Percentiles rank a stretch among this genome's conserved stretches.
phyloP scores from a whole-genome alignment of 2,113 vertebrate genomes.

The Reinhardtius hippoglossoides region DNA sequence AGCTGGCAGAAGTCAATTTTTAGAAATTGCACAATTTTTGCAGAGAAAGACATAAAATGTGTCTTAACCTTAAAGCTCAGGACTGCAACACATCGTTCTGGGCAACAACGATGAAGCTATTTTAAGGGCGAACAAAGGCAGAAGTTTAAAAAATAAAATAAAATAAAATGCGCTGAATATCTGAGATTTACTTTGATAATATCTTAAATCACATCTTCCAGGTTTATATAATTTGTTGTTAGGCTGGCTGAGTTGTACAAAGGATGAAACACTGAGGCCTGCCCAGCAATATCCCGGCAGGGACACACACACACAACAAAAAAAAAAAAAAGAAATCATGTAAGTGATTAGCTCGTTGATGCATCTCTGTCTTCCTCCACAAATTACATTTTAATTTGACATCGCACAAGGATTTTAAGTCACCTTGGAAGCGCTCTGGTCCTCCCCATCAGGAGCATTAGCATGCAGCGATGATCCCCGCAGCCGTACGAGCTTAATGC shows the following conservation, averaged over 20 bases:
- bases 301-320: no score
- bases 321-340: not conserved
- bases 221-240: not conserved
- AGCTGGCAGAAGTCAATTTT: no score
- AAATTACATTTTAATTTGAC: constrained; percentile 56
- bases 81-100: not conserved
- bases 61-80: constrained; percentile 24
- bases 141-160: no score
- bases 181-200: constrained; percentile 13
- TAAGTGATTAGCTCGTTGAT: constrained; percentile 33
- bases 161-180: constrained; percentile 7
- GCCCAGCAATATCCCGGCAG: not conserved
- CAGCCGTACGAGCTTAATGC: constrained; percentile 48
- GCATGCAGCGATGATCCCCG: constrained; percentile 47
- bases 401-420: constrained; percentile 43
- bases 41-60: not conserved
- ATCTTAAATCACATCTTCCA: constrained; percentile 10
- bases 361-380: constrained; percentile 21
- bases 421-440: constrained; percentile 31
- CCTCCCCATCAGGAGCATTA: constrained; percentile 42
- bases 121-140: constrained; percentile 19
- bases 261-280: not conserved
- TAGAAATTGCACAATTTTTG: no score
- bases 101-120: constrained; percentile 16
- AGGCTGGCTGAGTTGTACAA: not conserved